Evolutionary conservation across 2,797 vertebrate genomes (phyloP).

Genomic region (Petrocephalus schoutedeni): DNA sequence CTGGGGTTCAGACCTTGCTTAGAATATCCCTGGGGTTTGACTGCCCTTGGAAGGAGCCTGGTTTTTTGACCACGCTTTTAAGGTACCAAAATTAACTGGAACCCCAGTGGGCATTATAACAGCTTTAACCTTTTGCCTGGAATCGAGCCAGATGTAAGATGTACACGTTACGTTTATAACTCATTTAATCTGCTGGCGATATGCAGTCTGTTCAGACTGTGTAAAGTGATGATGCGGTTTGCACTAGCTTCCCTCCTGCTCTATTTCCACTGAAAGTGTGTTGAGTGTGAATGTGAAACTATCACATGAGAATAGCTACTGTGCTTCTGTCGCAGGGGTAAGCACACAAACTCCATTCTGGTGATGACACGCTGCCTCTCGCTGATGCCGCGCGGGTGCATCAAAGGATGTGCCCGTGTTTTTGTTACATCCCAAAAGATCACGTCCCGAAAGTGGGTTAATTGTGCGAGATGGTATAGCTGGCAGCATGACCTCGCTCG

Average conservation of each 20-base stretch:
- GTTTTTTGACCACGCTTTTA: not conserved
- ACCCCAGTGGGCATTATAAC: not conserved
- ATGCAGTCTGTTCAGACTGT: not conserved
- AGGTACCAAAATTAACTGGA: not conserved
- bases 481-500: constrained; percentile 46
- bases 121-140: not conserved
- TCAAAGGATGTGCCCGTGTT: constrained; percentile 45
- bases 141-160: not conserved
- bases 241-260: not conserved
- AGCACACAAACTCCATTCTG: not conserved
- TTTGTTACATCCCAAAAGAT: constrained; percentile 66
- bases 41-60: not conserved
- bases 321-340: not conserved
- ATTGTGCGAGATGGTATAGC: constrained; percentile 52
- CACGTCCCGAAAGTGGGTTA: constrained; percentile 55
- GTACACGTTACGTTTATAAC: not conserved
- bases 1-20: not conserved
- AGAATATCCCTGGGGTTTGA: not conserved
- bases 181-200: not conserved
- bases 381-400: constrained; percentile 25
- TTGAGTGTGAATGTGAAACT: not conserved
- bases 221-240: not conserved
- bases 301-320: not conserved
- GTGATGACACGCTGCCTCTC: not conserved
- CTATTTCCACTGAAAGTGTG: not conserved